These are phyloP conservation scores for Venustoraphidia nigricollis DNA, from an alignment of 2,888 invertebrate species.

Conservation along the genomic window DNA sequence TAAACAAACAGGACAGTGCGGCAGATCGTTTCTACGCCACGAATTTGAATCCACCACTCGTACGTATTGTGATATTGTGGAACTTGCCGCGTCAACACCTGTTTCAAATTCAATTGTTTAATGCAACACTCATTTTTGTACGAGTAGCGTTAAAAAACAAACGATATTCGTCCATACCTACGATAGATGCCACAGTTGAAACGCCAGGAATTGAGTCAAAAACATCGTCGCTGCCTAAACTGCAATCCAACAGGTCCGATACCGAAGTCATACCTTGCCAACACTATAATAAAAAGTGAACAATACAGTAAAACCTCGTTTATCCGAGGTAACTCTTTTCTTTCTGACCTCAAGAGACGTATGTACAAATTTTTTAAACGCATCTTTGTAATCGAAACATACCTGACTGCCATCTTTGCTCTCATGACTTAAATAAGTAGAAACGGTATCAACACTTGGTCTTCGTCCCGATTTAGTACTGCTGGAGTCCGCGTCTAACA, in stretches of 20 bases:
- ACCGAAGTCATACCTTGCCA: slow-evolving; percentile 29
- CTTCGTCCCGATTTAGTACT: slow-evolving; percentile 62
- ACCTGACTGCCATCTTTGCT: slow-evolving; percentile 44
- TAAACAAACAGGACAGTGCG: slow-evolving; percentile 55
- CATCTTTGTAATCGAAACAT: slow-evolving; percentile 11
- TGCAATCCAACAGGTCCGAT: slow-evolving; percentile 53
- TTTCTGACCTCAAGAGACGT: no score
- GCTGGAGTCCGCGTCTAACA: slow-evolving; percentile 49
- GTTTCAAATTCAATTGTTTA: slow-evolving; percentile 12
- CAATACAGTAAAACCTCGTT: no score
- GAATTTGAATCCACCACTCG: slow-evolving; percentile 46
- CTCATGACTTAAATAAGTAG: slow-evolving; percentile 77
- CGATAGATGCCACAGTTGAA: slow-evolving; percentile 29
- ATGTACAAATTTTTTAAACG: neutral
- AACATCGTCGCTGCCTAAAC: slow-evolving; percentile 56
- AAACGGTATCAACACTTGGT: slow-evolving; percentile 76
- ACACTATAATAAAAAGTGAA: slow-evolving; percentile 17
- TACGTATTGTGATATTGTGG: slow-evolving; percentile 53
- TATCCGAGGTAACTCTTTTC: no score
- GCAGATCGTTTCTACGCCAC: slow-evolving; percentile 37
- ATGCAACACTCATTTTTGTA: neutral
- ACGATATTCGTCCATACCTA: slow-evolving; percentile 23
- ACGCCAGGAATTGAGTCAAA: slow-evolving; percentile 29
- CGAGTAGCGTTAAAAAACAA: neutral
- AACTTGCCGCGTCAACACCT: slow-evolving; percentile 39